A percentile compares a stretch with the other conserved stretches of the same genome.
Conservation (phyloP, 1,140 invertebrate genomes). For the Atta cephalotes region DNA sequence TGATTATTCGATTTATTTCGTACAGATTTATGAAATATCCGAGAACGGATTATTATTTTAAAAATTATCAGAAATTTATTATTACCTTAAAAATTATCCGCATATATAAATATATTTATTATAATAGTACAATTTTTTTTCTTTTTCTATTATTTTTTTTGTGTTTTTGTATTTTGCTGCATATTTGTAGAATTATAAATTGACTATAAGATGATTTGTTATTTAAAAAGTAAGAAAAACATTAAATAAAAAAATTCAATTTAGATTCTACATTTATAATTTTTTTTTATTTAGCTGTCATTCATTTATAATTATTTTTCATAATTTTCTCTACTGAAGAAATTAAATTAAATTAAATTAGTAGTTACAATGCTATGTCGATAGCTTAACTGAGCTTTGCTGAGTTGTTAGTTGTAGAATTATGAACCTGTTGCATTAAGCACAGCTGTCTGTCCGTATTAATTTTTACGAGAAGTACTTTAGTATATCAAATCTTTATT, state of each 20-base stretch:
- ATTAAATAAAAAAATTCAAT: constrained; percentile 9
- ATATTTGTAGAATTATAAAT: not conserved
- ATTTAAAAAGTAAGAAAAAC: not conserved
- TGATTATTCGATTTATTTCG: not conserved
- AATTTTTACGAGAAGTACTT: constrained; percentile 40
- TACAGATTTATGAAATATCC: constrained; percentile 22
- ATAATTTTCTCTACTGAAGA: not conserved
- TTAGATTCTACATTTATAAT: not conserved
- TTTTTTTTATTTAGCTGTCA: not conserved
- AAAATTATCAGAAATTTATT: not conserved
- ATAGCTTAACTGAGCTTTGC: constrained; percentile 49
- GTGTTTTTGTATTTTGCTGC: too few relatives aligned
- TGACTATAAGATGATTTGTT: not conserved
- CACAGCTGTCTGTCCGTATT: constrained; percentile 4
- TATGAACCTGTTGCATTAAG: constrained; percentile 72
- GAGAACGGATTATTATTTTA: not conserved
- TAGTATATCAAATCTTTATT: not conserved
- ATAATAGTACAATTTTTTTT: not conserved
- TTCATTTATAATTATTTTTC: not conserved
- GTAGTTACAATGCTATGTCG: constrained; percentile 21
- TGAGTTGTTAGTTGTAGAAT: constrained; percentile 52
- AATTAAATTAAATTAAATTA: constrained; percentile 63
- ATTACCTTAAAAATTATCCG: not conserved
- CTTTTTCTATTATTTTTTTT: not conserved
- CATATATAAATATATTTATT: not conserved